phyloP scores from a whole-genome alignment of 2,113 vertebrate species.

The Megaceryle maxima region DNA sequence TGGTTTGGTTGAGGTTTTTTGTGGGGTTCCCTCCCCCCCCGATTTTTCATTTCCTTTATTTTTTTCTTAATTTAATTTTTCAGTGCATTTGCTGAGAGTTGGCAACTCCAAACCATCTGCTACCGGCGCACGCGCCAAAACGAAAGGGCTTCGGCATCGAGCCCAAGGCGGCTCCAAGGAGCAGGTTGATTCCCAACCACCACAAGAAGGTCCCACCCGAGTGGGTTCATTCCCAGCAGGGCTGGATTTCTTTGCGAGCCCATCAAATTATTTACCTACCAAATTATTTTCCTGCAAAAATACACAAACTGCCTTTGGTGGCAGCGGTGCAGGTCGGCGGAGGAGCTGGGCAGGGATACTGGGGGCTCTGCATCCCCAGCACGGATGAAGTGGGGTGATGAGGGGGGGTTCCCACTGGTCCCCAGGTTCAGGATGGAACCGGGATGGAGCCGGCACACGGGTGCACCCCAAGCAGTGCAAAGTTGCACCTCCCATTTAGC shows the following conservation, averaged over 20 bases:
- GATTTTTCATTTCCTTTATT: not conserved
- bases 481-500: slow-evolving; percentile 76
- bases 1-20: not conserved
- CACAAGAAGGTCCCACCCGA: not conserved
- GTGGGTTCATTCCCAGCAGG: not conserved
- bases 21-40: too few relatives aligned
- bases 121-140: not conserved
- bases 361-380: not conserved
- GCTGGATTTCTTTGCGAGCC: not conserved
- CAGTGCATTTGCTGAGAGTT: slow-evolving; percentile 12
- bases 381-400: fast-evolving
- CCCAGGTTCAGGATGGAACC: not conserved
- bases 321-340: not conserved
- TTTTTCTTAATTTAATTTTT: not conserved
- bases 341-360: not conserved
- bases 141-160: not conserved
- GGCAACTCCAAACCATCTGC: slow-evolving; percentile 39
- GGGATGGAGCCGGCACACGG: not conserved
- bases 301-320: fast-evolving
- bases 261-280: not conserved
- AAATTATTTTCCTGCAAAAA: not conserved
- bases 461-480: not conserved
- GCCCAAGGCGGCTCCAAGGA: fast-evolving
- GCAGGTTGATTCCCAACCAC: not conserved
- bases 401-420: not conserved